Percentiles rank a stretch among this genome's conserved stretches.
Evolutionary conservation across 1,140 invertebrate genomes (phyloP).

Genomic region (Octopus sinensis): DNA sequence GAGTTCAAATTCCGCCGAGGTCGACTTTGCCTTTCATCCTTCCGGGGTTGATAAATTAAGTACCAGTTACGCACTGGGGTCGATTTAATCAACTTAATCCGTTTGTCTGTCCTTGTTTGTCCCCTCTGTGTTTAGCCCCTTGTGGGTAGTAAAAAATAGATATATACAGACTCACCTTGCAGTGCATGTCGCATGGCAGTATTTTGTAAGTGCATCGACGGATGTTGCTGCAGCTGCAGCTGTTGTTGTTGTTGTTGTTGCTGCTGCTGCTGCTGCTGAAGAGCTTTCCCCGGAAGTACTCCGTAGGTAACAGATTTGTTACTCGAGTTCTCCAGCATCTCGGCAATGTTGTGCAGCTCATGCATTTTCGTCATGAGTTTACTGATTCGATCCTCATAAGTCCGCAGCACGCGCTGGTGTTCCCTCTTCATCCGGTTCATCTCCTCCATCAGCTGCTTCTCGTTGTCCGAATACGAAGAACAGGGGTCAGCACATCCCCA

Average conservation of each 20-base stretch:
- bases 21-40: no score
- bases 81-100: no score
- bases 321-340: conserved; percentile 52
- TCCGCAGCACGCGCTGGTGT: conserved; percentile 43
- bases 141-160: no score
- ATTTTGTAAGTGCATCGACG: no score
- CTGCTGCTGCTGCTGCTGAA: background rate
- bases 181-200: no score
- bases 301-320: conserved; percentile 49
- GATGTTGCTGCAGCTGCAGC: background rate
- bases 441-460: conserved; percentile 55
- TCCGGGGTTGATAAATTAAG: no score
- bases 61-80: no score
- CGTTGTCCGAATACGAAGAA: conserved; percentile 52
- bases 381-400: conserved; percentile 51
- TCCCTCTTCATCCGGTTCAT: conserved; percentile 53
- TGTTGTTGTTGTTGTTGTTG: background rate
- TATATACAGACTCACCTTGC: no score
- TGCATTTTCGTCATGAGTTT: conserved; percentile 55
- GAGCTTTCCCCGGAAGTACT: conserved; percentile 33
- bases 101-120: no score
- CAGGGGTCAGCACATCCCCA: conserved; percentile 25
- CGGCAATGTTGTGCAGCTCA: conserved; percentile 49
- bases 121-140: no score
- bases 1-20: no score